Conservation (phyloP, 2,113 vertebrate genomes). For the Zosterops borbonicus region DNA sequence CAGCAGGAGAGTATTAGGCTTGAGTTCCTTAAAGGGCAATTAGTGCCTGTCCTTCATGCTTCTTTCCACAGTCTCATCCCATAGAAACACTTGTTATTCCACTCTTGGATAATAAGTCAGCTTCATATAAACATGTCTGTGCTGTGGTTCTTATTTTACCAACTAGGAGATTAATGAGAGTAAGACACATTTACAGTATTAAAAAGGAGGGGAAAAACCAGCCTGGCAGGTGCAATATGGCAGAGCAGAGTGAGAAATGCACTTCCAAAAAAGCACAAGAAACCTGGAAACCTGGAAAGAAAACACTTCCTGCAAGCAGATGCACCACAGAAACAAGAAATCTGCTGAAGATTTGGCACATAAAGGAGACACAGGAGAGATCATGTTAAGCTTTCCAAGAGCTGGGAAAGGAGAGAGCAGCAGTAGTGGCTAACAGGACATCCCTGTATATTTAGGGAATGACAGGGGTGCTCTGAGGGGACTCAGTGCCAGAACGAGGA, state of each 20-base stretch:
- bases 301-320: neutral
- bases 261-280: neutral
- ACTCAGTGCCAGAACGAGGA: rapidly evolving
- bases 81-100: neutral
- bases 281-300: neutral
- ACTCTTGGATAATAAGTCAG: neutral
- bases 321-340: neutral
- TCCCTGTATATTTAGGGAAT: neutral
- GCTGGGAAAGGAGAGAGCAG: neutral
- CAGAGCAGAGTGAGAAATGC: neutral
- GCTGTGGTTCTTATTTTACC: neutral
- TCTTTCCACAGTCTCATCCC: neutral
- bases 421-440: neutral
- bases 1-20: neutral
- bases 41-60: neutral
- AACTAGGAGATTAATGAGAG: neutral
- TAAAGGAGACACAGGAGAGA: neutral
- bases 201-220: neutral
- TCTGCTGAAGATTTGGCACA: neutral
- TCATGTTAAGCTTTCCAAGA: neutral
- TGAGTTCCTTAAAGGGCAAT: neutral
- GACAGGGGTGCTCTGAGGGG: neutral
- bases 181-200: neutral
- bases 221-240: neutral
- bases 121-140: neutral